phyloP scores from a whole-genome alignment of 2,797 vertebrate genomes.

The Esox masquinongy region DNA sequence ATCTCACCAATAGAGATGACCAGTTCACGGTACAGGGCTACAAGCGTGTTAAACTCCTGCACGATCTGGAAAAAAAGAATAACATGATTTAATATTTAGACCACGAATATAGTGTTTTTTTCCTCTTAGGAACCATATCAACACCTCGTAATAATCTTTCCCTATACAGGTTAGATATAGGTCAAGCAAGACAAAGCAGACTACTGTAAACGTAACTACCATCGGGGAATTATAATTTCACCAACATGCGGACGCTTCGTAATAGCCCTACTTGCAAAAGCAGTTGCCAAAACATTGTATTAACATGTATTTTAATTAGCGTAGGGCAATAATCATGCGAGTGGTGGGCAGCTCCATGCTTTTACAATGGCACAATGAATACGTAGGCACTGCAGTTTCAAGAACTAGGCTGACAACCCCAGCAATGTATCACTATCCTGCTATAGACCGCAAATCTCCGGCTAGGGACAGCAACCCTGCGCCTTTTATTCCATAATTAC shows the following conservation, averaged over 20 bases:
- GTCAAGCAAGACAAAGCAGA: neutral
- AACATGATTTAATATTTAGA: neutral
- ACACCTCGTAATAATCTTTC: neutral
- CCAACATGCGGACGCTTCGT: neutral
- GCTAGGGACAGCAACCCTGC: slow-evolving; percentile 28
- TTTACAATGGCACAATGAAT: slow-evolving; percentile 7
- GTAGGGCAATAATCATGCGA: neutral
- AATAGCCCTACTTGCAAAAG: neutral
- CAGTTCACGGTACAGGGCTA: slow-evolving; percentile 94
- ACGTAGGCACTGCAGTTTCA: slow-evolving; percentile 23
- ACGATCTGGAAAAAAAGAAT: slow-evolving; percentile 86
- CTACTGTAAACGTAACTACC: neutral
- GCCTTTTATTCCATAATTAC: neutral
- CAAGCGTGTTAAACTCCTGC: slow-evolving; percentile 97
- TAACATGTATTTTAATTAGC: neutral
- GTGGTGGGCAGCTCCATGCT: slow-evolving; percentile 21
- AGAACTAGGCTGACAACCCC: neutral
- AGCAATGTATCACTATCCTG: neutral
- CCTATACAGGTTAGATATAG: neutral
- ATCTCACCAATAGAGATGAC: slow-evolving; percentile 98
- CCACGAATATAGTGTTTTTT: neutral
- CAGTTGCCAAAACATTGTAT: neutral
- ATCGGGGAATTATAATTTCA: neutral
- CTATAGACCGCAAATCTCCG: slow-evolving; percentile 15
- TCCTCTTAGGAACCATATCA: neutral